Percentiles rank a stretch among this genome's conserved stretches.
Conservation (phyloP, 2,888 invertebrate genomes). For the Zonitis immaculata region DNA sequence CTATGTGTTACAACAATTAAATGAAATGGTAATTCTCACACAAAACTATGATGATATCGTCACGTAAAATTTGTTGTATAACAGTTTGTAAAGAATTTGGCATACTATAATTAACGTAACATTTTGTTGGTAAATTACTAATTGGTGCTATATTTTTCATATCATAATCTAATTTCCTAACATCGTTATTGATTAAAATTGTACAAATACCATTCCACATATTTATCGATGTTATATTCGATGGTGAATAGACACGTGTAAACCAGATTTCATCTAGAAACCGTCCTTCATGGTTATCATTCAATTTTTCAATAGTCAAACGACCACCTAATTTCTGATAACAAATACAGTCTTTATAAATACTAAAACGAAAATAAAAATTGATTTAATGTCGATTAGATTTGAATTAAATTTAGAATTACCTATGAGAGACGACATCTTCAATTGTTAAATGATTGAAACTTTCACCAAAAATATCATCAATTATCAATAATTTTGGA, state of each 20-base stretch:
- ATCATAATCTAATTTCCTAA: constrained; percentile 40
- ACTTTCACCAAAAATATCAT: constrained; percentile 13
- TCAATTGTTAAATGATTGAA: constrained; percentile 17
- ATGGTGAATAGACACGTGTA: constrained; percentile 44
- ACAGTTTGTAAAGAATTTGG: constrained; percentile 14
- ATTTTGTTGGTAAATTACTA: constrained; percentile 16
- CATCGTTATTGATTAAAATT: constrained; percentile 41
- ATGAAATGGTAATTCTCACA: constrained; percentile 39
- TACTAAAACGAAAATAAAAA: constrained; percentile 30
- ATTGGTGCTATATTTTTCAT: constrained; percentile 33
- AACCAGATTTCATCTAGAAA: constrained; percentile 42
- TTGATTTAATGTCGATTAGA: background rate
- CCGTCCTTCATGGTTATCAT: constrained; percentile 26
- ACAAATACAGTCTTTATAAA: constrained; percentile 42
- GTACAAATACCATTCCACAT: constrained; percentile 45
- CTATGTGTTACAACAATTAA: background rate
- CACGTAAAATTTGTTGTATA: constrained; percentile 33
- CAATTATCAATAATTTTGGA: constrained; percentile 26
- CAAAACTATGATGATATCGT: constrained; percentile 42
- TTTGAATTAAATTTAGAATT: background rate
- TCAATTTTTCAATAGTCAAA: constrained; percentile 41
- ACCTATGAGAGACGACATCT: constrained; percentile 24
- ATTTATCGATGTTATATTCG: constrained; percentile 40
- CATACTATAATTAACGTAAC: constrained; percentile 12
- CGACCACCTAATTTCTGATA: constrained; percentile 43